Evolutionary conservation across 2,797 vertebrate species (phyloP), one percentile per base, ranked within the genome.

Genomic region (Brachyalestes nurse): DNA sequence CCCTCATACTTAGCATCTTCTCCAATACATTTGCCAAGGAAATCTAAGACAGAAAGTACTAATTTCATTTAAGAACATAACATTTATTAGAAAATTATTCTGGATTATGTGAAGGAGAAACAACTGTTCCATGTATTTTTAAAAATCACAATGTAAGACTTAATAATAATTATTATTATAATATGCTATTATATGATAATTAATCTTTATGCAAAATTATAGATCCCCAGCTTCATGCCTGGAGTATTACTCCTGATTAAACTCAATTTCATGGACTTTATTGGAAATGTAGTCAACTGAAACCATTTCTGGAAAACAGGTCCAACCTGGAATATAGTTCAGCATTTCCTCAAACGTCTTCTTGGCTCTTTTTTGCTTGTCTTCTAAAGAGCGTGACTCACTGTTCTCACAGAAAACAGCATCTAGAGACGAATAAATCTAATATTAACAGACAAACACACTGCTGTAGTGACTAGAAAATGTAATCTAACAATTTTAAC

Each of bases 321-420:
- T 47, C 45, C 12, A 51, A 99, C 97, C 97, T 95, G 97, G 97
- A 87, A 99, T 90, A 82, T 97, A 98, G 83, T 89, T 94, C 93
- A 96, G 95, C 96, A 99, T 99, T 92, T 96, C 96, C 80, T 97
- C 94, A 80, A 99, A 97, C 1, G 97, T 97, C 88, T 93, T 90
- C 88, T 96, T 96, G 87, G 97, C 97, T 88, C 97, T 84, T 86
- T 89, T 89, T 69, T 94, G 95, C 77, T 95, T 96, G 83, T 96
- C 95, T 83, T 94, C 93, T 0, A 86, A 65, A 14, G 92, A 93
- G 12, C 96, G 91, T 73, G 96, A 92, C 74, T 96, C 95, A 0
- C 92, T 92, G 83, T 91, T 95, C 91, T 98, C 97, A 90, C 96
- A 96, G 89, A 99, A 99, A 45, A 99, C 94, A 0, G 97, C 95